Conservation (phyloP, 2,113 vertebrate species). For the Oryzias celebensis region DNA sequence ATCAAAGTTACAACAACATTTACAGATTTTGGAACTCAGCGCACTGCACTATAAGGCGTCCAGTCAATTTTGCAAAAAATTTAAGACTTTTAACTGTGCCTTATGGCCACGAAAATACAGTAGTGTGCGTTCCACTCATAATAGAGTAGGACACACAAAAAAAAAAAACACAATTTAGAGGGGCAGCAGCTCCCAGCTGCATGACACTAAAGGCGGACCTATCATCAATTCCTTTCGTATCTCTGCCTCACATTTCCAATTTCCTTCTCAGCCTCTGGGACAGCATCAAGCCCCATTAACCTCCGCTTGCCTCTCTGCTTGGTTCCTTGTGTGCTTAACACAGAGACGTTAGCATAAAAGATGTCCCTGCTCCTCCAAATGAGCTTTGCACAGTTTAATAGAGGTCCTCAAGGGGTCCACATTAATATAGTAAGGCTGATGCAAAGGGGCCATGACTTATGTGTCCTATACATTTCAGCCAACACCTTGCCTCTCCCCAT, state of each 20-base stretch:
- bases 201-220: constrained; percentile 43
- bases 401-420: constrained; percentile 72
- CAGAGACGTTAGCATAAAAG: constrained; percentile 75
- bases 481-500: constrained; percentile 8
- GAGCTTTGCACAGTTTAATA: constrained; percentile 81
- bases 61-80: too few species aligned
- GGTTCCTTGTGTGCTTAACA: constrained; percentile 81
- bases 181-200: constrained; percentile 42
- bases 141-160: neutral
- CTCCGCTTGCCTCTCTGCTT: constrained; percentile 74
- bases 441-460: constrained; percentile 44
- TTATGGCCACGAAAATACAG: too few species aligned
- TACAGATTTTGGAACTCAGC: too few species aligned
- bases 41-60: too few species aligned
- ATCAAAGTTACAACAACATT: too few species aligned
- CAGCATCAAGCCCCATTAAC: constrained; percentile 82
- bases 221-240: constrained; percentile 30
- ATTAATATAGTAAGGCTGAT: constrained; percentile 77
- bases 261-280: constrained; percentile 52
- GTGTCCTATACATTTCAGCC: constrained; percentile 23
- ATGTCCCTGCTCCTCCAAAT: constrained; percentile 72
- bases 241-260: constrained; percentile 27
- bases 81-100: too few species aligned
- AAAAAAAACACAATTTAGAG: neutral
- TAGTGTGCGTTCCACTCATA: neutral